Conservation (phyloP, 1,140 invertebrate genomes). For the Drosophila asahinai region DNA sequence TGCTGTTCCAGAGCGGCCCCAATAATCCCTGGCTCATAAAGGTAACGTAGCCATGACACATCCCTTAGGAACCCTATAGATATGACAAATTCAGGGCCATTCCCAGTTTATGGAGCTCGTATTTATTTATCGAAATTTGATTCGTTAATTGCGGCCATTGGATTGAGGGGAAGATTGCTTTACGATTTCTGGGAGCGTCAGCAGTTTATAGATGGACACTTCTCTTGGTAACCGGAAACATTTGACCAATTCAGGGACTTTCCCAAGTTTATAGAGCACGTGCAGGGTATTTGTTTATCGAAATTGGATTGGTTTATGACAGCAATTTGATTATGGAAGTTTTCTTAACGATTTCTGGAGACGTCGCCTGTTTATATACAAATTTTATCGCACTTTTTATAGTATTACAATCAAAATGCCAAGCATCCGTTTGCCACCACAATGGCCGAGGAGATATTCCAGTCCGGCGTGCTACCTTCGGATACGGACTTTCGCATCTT, state of each 20-base stretch:
- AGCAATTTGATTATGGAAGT: constrained; percentile 87
- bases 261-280: constrained; percentile 22
- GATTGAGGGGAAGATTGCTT: constrained; percentile 88
- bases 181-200: background rate
- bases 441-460: constrained; percentile 97
- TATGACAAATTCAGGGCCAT: background rate
- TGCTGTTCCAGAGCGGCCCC: constrained; percentile 97
- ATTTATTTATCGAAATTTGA: constrained; percentile 24
- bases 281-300: constrained; percentile 13
- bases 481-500: constrained; percentile 98
- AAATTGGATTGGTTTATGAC: constrained; percentile 5
- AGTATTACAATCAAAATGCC: constrained; percentile 64
- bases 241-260: background rate
- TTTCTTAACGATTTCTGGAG: background rate
- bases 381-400: background rate
- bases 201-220: constrained; percentile 86
- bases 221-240: background rate
- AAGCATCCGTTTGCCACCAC: constrained; percentile 95
- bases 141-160: constrained; percentile 15
- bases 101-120: constrained; percentile 20
- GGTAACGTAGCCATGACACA: constrained; percentile 56
- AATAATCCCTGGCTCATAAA: constrained; percentile 95
- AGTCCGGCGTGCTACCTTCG: constrained; percentile 95
- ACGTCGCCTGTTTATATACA: constrained; percentile 60
- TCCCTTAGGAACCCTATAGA: background rate